These are phyloP conservation scores for Heteromurus nitidus DNA, from an alignment of 2,888 invertebrate genomes.

Conservation along the genomic window DNA sequence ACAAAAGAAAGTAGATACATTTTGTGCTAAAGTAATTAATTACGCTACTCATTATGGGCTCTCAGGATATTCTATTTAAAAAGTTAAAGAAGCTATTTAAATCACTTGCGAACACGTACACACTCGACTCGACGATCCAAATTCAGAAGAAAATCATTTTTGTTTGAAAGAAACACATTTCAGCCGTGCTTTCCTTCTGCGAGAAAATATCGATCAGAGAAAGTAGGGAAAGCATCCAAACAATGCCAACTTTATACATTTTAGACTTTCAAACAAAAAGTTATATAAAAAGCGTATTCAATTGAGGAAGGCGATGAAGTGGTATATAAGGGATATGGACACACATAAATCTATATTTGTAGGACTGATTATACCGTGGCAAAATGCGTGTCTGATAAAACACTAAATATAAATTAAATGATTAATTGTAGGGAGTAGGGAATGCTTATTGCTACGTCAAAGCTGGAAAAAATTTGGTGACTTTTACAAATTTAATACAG, in stretches of 20 bases:
- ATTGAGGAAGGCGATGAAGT: no score
- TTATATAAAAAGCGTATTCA: no score
- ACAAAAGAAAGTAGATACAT: not conserved
- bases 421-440: no score
- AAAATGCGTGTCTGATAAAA: not conserved
- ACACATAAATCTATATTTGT: constrained; percentile 13
- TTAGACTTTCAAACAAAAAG: no score
- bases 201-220: not conserved
- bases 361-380: constrained; percentile 55
- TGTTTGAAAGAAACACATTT: constrained; percentile 39
- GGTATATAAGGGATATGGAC: not conserved
- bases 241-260: constrained; percentile 4
- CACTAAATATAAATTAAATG: not conserved
- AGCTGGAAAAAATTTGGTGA: no score
- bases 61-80: no score
- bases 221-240: no score
- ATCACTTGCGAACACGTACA: no score
- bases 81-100: not conserved
- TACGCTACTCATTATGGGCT: no score
- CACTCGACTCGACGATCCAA: constrained; percentile 22
- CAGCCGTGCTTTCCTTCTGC: constrained; percentile 55
- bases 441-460: no score
- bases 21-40: constrained; percentile 3
- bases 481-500: not conserved
- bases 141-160: constrained; percentile 20